A percentile compares a stretch with the other conserved stretches of the same genome.
phyloP scores from a whole-genome alignment of 2,113 vertebrate genomes.

The Proteles cristata region DNA sequence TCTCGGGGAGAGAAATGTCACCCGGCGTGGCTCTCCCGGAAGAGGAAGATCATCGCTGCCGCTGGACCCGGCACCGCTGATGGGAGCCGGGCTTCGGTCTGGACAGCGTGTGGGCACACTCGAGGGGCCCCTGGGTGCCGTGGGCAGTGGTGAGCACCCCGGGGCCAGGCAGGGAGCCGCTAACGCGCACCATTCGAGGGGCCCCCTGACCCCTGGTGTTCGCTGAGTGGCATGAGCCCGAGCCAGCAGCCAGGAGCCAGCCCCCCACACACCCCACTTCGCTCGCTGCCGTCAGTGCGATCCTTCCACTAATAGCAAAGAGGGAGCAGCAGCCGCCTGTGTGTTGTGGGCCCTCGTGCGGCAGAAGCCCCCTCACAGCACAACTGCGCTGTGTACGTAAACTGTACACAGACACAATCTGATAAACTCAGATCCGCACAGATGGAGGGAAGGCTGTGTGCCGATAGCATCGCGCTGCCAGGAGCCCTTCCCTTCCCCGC shows the following conservation, averaged over 20 bases:
- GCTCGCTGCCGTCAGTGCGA: rapidly evolving
- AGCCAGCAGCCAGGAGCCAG: no score
- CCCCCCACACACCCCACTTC: rapidly evolving
- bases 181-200: rapidly evolving
- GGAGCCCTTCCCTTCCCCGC: background rate
- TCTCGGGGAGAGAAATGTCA: background rate
- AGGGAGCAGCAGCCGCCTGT: rapidly evolving
- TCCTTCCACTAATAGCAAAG: rapidly evolving
- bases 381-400: rapidly evolving
- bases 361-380: no score
- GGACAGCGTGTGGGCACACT: rapidly evolving
- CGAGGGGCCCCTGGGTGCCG: background rate
- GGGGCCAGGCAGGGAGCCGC: no score
- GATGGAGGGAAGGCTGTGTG: slow-evolving; percentile 37
- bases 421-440: background rate
- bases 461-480: background rate
- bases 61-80: rapidly evolving
- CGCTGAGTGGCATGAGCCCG: background rate
- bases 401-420: background rate
- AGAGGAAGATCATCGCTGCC: background rate
- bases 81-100: background rate
- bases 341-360: rapidly evolving
- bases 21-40: rapidly evolving
- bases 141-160: no score
- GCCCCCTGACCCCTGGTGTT: background rate